Base-by-base conservation (phyloP, 2,797 vertebrate genomes). In the Chaunax sp. region DNA sequence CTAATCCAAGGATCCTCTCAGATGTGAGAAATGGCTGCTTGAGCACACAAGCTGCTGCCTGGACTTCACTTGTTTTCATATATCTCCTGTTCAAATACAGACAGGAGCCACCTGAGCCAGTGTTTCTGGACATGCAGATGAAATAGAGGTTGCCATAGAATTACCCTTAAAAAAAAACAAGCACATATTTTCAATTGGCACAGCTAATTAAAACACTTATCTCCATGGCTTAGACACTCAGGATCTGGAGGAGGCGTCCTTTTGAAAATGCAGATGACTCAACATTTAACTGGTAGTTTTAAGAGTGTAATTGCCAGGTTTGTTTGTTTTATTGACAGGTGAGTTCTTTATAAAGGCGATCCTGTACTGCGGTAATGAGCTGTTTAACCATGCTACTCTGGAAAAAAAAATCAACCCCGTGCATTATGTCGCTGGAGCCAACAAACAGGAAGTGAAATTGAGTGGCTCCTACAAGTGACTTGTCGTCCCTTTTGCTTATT, bases 51-150 rank as follows among this genome's bases (percentile, higher is more conserved):
- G 75, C 82, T 72, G 78, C 77, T 79, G 75, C 76, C 76, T 87
- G 84, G 85, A 81, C 84, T 91, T 83, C 74, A 80, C 85, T 81
- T 90, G 87, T 91, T 90, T 89, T 85, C 83, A 77, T 75, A 84
- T 82, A 61, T 81, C 84, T 81, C 84, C 84, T 86, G 84, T 84
- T 88, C 82, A 88, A 87, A 90, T 87, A 82, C 77, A 79, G 81
- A 85, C 78, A 69, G 83, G 71, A 89, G 80, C 82, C 86, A 89
- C 82, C 82, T 89, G 78, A 87, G 85, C 70, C 62, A 44, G 73
- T 69, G 51, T 77, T 78, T 44, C 68, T 83, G 63, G 67, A 82
- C 33, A 33, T 74, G 77, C 70, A 77, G 83, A 75, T 63, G 38
- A 77, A 69, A 77, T 51, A 37, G 35, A 67, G 58, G 30, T 56